phyloP scores from a whole-genome alignment of 2,113 vertebrate genomes.

The Stegastes partitus region DNA sequence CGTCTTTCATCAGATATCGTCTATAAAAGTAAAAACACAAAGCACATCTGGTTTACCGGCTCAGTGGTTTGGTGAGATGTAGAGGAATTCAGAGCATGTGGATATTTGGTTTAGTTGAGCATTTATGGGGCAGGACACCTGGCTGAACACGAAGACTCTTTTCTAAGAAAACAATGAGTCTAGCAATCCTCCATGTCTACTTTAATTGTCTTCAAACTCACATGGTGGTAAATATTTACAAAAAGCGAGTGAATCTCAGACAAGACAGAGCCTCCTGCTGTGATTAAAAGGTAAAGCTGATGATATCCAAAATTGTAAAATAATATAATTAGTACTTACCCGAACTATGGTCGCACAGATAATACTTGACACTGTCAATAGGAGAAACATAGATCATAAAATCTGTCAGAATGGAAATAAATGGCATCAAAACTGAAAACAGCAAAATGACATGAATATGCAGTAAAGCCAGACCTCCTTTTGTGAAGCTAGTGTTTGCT shows the following conservation, averaged over 20 bases:
- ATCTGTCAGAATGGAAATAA: no score
- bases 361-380: no score
- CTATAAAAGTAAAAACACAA: slow-evolving; percentile 21
- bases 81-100: slow-evolving; percentile 30
- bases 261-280: neutral
- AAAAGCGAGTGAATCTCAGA: neutral
- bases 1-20: neutral
- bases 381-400: no score
- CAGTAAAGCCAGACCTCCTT: no score
- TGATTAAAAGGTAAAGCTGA: no score
- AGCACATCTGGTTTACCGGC: slow-evolving; percentile 36
- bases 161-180: neutral
- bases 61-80: neutral
- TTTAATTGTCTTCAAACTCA: neutral
- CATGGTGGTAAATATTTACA: slow-evolving; percentile 1
- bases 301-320: no score
- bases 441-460: no score
- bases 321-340: no score
- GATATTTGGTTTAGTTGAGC: slow-evolving; percentile 27
- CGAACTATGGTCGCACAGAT: no score
- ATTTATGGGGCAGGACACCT: slow-evolving; percentile 13
- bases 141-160: slow-evolving; percentile 13
- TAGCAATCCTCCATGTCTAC: neutral
- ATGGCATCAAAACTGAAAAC: no score
- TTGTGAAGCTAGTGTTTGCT: no score